These are phyloP conservation scores for Apteryx owenii DNA, from an alignment of 2,113 vertebrate genomes.

Conservation along the genomic window DNA sequence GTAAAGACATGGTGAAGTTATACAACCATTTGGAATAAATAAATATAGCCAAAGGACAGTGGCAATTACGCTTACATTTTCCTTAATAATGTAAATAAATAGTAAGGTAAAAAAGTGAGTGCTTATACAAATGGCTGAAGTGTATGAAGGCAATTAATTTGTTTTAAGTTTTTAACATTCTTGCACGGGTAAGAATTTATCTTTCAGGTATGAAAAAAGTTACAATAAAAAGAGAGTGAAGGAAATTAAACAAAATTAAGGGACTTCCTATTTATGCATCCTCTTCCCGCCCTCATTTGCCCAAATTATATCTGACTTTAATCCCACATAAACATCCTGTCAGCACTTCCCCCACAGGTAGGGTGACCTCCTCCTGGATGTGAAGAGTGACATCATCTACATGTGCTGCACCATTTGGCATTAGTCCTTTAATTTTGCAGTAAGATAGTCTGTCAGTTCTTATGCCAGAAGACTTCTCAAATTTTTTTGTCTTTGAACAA, in stretches of 20 bases:
- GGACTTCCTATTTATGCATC: constrained; percentile 61
- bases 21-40: constrained; percentile 64
- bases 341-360: constrained; percentile 67
- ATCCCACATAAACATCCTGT: constrained; percentile 72
- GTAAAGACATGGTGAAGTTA: constrained; percentile 56
- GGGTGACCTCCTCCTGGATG: constrained; percentile 12
- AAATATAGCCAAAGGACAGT: constrained; percentile 34
- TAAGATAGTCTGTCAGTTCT: constrained; percentile 44
- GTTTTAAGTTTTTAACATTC: constrained; percentile 28
- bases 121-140: constrained; percentile 35
- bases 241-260: constrained; percentile 43
- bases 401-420: background rate
- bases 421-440: constrained; percentile 41
- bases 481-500: background rate
- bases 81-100: constrained; percentile 41
- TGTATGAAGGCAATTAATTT: constrained; percentile 1
- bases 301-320: constrained; percentile 48
- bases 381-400: constrained; percentile 26
- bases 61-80: constrained; percentile 61
- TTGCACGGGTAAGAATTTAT: constrained; percentile 25
- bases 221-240: constrained; percentile 40
- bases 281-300: constrained; percentile 22
- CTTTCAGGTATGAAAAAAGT: constrained; percentile 20
- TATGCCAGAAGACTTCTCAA: background rate
- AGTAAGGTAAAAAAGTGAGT: constrained; percentile 49